Percentiles rank a stretch among this genome's conserved stretches.
Conservation (phyloP, 2,113 vertebrate species). For the Ardeotis arabs region DNA sequence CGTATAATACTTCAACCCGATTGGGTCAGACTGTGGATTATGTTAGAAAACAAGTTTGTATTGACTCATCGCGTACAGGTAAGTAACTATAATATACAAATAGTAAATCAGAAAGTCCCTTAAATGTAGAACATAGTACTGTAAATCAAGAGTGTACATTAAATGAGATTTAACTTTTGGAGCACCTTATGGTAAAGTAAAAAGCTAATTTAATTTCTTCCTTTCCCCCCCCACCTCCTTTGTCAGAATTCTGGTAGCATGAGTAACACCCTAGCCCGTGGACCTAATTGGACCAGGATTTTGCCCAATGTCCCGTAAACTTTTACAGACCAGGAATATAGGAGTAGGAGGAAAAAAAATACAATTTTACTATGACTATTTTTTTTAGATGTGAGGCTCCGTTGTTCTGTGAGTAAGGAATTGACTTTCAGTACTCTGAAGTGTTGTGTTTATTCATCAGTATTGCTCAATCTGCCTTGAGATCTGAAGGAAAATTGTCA, state of each 20-base stretch:
- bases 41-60: slow-evolving; percentile 82
- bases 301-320: neutral
- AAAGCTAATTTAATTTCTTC: neutral
- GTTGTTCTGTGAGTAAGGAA: neutral
- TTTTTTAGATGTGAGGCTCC: accelerated
- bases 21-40: slow-evolving; percentile 89
- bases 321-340: neutral
- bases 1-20: slow-evolving; percentile 81
- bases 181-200: neutral
- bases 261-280: neutral
- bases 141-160: neutral
- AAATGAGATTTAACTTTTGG: neutral
- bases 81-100: slow-evolving; percentile 18
- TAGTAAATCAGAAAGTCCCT: neutral
- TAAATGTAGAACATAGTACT: neutral
- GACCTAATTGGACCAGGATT: neutral
- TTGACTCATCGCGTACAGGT: slow-evolving; percentile 75
- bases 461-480: neutral
- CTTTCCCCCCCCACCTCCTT: neutral
- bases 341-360: neutral
- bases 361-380: neutral
- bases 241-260: neutral
- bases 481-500: neutral
- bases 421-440: neutral
- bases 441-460: neutral